Conservation (phyloP, 2,797 vertebrate genomes). For the Jordanella pulchra region DNA sequence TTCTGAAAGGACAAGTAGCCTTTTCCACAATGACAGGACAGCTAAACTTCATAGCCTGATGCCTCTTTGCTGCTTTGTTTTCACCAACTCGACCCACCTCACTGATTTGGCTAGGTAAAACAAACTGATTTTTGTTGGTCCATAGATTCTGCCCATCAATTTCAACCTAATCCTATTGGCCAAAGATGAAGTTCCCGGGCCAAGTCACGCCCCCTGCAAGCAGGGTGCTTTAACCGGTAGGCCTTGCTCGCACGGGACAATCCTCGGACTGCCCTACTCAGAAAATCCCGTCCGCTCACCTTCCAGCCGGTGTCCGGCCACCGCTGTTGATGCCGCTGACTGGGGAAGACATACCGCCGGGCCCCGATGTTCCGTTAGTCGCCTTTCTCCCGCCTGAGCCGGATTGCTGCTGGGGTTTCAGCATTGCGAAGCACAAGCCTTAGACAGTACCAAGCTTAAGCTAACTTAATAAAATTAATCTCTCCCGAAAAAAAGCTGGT, state of each 20-base stretch:
- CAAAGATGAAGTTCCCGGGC: background rate
- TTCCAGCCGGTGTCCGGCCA: slow-evolving; percentile 77
- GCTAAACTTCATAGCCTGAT: slow-evolving; percentile 58
- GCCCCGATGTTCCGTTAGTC: slow-evolving; percentile 82
- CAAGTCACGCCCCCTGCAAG: slow-evolving; percentile 68
- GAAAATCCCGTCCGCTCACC: slow-evolving; percentile 64
- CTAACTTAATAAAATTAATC: slow-evolving; percentile 55
- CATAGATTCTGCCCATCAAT: slow-evolving; percentile 41
- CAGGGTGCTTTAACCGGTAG: slow-evolving; percentile 81
- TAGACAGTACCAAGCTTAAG: slow-evolving; percentile 46
- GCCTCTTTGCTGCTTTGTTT: slow-evolving; percentile 50
- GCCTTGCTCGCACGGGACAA: slow-evolving; percentile 70
- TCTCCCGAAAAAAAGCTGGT: slow-evolving; percentile 34
- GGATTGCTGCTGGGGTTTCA: slow-evolving; percentile 81
- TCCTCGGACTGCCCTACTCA: slow-evolving; percentile 70
- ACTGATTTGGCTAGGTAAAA: slow-evolving; percentile 6
- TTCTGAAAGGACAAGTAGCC: background rate
- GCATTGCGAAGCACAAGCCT: slow-evolving; percentile 74
- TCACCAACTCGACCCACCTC: slow-evolving; percentile 45
- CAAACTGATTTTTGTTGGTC: slow-evolving; percentile 56
- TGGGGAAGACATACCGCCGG: slow-evolving; percentile 78
- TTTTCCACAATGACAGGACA: slow-evolving; percentile 21
- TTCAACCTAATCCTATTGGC: slow-evolving; percentile 48
- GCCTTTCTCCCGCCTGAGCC: slow-evolving; percentile 82
- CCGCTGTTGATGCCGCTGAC: slow-evolving; percentile 76